These are phyloP conservation scores for Diarsia brunnea DNA, from an alignment of 2,888 invertebrate species.

Conservation along the genomic window DNA sequence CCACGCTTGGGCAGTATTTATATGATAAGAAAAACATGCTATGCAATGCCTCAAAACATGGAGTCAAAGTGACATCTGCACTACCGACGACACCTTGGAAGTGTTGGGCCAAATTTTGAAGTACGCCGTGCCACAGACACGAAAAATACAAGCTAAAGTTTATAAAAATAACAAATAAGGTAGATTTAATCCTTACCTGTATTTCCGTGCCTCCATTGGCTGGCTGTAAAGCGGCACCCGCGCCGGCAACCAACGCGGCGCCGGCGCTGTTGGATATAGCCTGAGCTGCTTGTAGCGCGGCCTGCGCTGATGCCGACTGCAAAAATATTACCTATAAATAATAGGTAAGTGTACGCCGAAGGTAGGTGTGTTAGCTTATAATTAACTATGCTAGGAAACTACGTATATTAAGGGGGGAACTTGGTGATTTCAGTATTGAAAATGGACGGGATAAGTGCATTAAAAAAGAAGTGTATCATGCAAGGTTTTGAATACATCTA, in stretches of 20 bases:
- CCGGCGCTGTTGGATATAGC: slow-evolving; percentile 93
- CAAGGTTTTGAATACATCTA: not conserved
- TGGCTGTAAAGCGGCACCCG: slow-evolving; percentile 91
- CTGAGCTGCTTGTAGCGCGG: slow-evolving; percentile 96
- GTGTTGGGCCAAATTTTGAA: not conserved
- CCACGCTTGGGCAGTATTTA: not conserved
- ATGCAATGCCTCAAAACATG: not conserved
- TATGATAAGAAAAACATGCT: not conserved
- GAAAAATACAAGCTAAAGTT: not conserved
- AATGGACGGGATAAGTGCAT: not conserved
- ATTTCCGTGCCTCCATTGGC: slow-evolving; percentile 91
- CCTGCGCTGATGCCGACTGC: slow-evolving; percentile 96
- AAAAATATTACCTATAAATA: slow-evolving; percentile 78
- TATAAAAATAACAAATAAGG: not conserved
- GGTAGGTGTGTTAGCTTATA: slow-evolving; percentile 50
- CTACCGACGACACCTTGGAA: not conserved
- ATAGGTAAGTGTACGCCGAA: slow-evolving; percentile 65
- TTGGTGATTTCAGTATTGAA: not conserved
- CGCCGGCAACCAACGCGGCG: slow-evolving; percentile 92
- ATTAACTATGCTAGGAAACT: slow-evolving; percentile 31
- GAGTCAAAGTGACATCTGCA: not conserved
- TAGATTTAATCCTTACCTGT: slow-evolving; percentile 77
- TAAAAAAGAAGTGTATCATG: not conserved
- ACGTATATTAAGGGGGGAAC: slow-evolving; percentile 4
- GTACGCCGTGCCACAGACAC: not conserved